These are phyloP conservation scores for Eupithecia exiguata DNA, from an alignment of 2,888 invertebrate genomes.

Conservation along the genomic window DNA sequence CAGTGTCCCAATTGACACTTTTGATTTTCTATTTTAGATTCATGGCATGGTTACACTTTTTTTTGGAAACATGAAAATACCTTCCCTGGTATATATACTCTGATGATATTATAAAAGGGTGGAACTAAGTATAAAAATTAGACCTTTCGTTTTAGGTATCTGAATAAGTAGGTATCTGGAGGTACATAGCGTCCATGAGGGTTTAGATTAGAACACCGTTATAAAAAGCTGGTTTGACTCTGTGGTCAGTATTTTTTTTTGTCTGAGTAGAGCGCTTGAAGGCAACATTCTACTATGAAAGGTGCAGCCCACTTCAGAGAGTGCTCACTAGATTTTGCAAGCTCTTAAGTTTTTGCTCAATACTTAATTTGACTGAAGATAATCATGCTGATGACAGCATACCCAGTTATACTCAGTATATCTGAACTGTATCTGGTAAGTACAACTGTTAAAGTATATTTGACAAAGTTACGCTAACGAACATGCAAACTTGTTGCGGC, in stretches of 20 bases:
- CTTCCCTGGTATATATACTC: too few species aligned
- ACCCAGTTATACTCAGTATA: neutral
- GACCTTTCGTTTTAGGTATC: too few species aligned
- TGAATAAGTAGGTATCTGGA: neutral
- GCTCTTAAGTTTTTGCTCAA: too few species aligned
- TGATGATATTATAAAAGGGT: too few species aligned
- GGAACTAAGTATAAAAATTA: too few species aligned
- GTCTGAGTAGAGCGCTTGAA: neutral
- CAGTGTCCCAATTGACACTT: too few species aligned
- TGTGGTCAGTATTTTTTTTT: neutral
- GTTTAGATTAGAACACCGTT: neutral
- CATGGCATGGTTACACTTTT: neutral
- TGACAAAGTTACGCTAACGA: conserved; percentile 45
- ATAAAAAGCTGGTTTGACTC: neutral
- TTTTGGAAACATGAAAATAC: neutral
- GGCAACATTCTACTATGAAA: neutral
- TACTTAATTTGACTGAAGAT: neutral
- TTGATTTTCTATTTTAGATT: neutral
- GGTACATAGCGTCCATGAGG: neutral
- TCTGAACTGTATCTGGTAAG: neutral
- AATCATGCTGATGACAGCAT: neutral
- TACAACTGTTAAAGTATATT: conserved; percentile 32
- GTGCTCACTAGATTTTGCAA: too few species aligned
- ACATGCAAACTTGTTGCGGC: conserved; percentile 33
- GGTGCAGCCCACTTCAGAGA: too few species aligned